Conservation (phyloP, 2,797 vertebrate species). For the Taeniopygia guttata region DNA sequence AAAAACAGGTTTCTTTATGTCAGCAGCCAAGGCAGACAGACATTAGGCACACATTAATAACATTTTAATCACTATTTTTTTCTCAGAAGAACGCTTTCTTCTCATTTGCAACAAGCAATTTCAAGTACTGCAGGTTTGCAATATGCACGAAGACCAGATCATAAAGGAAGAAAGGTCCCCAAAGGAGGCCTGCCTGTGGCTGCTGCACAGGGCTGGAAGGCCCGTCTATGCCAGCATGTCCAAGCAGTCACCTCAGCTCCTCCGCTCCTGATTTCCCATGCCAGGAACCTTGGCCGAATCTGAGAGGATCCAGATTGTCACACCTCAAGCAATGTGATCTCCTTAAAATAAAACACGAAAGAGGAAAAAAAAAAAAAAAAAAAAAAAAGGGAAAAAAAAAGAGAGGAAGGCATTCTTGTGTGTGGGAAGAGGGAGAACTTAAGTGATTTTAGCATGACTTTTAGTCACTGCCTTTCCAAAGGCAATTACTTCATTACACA, state of each 20-base stretch:
- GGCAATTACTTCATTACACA: constrained; percentile 48
- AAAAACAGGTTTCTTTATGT: constrained; percentile 75
- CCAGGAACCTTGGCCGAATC: not conserved
- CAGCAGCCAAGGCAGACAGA: constrained; percentile 58
- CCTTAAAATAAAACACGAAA: not conserved
- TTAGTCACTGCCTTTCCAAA: constrained; percentile 14
- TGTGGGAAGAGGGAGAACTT: constrained; percentile 21
- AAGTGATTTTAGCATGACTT: constrained; percentile 22
- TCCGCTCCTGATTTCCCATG: not conserved
- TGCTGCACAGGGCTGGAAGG: not conserved
- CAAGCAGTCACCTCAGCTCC: not conserved
- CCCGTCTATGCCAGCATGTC: not conserved
- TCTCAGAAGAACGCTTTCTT: constrained; percentile 47
- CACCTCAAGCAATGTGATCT: not conserved
- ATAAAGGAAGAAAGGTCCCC: not conserved
- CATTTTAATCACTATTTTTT: constrained; percentile 56
- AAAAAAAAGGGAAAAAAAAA: accelerated
- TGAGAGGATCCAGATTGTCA: not conserved
- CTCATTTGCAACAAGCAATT: constrained; percentile 42
- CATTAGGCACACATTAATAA: constrained; percentile 55
- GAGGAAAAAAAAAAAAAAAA: accelerated
- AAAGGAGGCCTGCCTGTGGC: not conserved
- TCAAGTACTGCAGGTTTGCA: constrained; percentile 55
- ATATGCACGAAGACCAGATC: not conserved
- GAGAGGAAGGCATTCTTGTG: not conserved